Evolutionary conservation across 2,888 invertebrate genomes (phyloP), one percentile per base, ranked within the genome.

Genomic region (Standfussiana lucernea): DNA sequence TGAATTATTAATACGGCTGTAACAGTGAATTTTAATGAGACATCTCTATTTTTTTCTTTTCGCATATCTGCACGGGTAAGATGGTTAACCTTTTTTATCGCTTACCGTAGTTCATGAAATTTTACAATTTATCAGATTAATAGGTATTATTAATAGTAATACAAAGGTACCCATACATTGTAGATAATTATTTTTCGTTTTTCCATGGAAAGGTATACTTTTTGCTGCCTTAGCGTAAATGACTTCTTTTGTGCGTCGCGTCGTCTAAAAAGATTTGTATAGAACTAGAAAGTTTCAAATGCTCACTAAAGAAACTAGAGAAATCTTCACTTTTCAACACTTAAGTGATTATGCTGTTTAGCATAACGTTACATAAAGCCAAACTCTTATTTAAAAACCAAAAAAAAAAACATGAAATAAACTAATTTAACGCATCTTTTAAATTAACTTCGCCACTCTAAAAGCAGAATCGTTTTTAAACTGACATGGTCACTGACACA

Each of bases 201-300:
- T 28, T 15, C 10, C 32, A 32, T 32, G 7, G 8, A 59, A 2
- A 32, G 2, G 8, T 59, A 10, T 59, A 32, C 35, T 1, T 32
- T 35, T 37, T 62, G 6, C 62, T 62, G 24, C 7, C 24, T 62
- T 24, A n/a, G 13, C 37, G 24, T 37, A 37, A 62, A 37, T 18
- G 7, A 32, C 21, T 59, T 1, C 32, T 59, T 32, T 32, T 32
- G 21, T 10, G 32, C 32, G 4, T 59, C 32, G 18, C 56, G 8
- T 21, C 32, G 32, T 59, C 32, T 59, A 32, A 56, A 56, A 40
- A 64, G 62, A 62, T 15, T 24, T 62, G 62, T 35, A 35, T 35
- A 13, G 62, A 56, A 13, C 35, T 53, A 78, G 77, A 77, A 77
- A 77, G 77, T 77, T 37, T 4, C n/a, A 53, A 79, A 79, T 53